A percentile compares a stretch with the other conserved stretches of the same genome.
These are phyloP conservation scores for Lamprotornis superbus DNA, from an alignment of 2,113 vertebrate genomes.

Conservation along the genomic window DNA sequence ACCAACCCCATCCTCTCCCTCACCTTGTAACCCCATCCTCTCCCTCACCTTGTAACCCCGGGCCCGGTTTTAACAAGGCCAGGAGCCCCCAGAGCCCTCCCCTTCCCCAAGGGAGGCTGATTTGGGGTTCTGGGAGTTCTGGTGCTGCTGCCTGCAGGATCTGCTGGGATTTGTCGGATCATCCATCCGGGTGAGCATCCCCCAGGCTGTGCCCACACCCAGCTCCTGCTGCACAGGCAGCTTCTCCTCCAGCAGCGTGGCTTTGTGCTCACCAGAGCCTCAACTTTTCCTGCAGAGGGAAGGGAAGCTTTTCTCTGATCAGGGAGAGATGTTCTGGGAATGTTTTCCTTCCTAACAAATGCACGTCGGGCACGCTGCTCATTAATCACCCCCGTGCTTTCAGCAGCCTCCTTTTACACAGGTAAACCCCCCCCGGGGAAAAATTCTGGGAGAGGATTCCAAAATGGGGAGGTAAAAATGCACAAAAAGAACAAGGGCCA, in stretches of 20 bases:
- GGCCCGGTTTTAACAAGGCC: accelerated
- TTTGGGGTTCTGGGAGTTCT: background rate
- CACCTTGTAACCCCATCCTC: accelerated
- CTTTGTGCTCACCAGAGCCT: accelerated
- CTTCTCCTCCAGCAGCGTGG: accelerated
- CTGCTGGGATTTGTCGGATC: background rate
- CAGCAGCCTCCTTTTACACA: background rate
- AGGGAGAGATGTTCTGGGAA: background rate
- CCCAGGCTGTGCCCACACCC: accelerated
- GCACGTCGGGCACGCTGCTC: background rate
- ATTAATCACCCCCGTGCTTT: background rate
- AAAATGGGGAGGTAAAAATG: background rate
- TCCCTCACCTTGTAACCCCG: accelerated
- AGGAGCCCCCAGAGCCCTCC: accelerated
- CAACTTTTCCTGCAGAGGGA: background rate
- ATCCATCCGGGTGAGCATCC: accelerated
- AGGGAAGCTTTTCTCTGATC: background rate
- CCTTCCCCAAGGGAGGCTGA: accelerated
- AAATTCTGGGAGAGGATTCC: background rate
- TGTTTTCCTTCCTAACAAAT: background rate
- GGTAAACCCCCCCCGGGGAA: background rate
- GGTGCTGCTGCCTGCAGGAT: background rate
- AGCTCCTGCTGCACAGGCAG: background rate
- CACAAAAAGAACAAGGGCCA: background rate
- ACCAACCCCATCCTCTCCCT: accelerated